Evolutionary conservation across 2,888 invertebrate genomes (phyloP).

Genomic region (Eupithecia pulchellata): DNA sequence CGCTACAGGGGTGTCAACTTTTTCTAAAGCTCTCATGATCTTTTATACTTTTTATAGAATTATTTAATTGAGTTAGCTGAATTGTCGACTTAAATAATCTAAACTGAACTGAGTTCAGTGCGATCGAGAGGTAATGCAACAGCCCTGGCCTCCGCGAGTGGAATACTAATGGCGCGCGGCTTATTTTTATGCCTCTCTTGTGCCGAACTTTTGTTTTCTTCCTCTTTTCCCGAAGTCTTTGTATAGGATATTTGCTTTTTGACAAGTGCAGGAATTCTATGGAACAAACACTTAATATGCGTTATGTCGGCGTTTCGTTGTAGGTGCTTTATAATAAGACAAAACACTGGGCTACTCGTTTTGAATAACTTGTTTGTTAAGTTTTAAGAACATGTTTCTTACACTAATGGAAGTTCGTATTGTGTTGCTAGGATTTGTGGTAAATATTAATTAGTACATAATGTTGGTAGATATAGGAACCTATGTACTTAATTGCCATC

Average conservation of each 20-base stretch:
- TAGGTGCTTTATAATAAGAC: constrained; percentile 8
- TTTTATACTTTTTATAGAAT: constrained; percentile 66
- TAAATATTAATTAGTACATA: no score
- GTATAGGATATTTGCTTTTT: constrained; percentile 78
- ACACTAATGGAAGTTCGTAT: not conserved
- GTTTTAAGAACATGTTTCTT: constrained; percentile 23
- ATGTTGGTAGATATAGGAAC: no score
- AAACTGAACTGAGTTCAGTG: constrained; percentile 31
- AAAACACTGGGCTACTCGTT: constrained; percentile 40
- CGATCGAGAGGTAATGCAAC: constrained; percentile 40
- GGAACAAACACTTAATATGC: constrained; percentile 69
- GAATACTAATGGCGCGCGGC: constrained; percentile 71
- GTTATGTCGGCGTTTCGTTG: constrained; percentile 38
- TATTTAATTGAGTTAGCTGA: constrained; percentile 65
- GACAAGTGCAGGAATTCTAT: constrained; percentile 77
- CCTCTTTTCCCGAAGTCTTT: constrained; percentile 68
- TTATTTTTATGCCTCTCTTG: constrained; percentile 69
- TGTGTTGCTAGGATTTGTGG: no score
- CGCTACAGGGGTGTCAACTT: constrained; percentile 80
- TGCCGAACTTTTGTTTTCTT: constrained; percentile 72
- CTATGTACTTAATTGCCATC: no score
- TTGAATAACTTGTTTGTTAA: constrained; percentile 34
- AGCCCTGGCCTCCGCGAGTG: constrained; percentile 61
- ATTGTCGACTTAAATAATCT: constrained; percentile 22
- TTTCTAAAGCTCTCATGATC: constrained; percentile 76